These are phyloP conservation scores for Aspiorhynchus laticeps DNA, from an alignment of 2,113 vertebrate genomes.

Conservation along the genomic window DNA sequence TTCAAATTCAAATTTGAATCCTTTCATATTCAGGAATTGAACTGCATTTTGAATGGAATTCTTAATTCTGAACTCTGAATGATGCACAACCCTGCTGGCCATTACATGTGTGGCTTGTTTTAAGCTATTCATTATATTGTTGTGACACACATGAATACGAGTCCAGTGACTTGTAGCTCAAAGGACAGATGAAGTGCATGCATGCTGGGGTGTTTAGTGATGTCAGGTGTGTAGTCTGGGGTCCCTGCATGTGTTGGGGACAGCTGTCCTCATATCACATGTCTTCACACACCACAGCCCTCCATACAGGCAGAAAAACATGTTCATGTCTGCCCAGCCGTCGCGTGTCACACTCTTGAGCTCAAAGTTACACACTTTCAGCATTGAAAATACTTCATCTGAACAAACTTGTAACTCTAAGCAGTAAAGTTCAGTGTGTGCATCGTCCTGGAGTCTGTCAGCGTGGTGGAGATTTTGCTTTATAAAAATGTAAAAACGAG, in stretches of 20 bases:
- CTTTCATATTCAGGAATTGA: not conserved
- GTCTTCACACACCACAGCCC: conserved; percentile 6
- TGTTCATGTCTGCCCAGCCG: not conserved
- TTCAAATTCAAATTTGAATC: not conserved
- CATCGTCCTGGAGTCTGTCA: not conserved
- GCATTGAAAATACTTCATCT: not conserved
- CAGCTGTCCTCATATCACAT: conserved; percentile 25
- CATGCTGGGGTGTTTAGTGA: not conserved
- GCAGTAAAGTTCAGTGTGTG: not conserved
- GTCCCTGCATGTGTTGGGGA: conserved; percentile 22
- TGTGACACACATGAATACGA: not conserved
- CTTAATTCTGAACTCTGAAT: not conserved
- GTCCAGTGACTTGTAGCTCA: not conserved
- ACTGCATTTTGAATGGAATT: not conserved
- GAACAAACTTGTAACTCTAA: not conserved
- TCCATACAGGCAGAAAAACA: not conserved
- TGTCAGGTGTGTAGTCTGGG: not conserved
- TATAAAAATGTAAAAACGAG: not conserved
- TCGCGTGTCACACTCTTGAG: too few species aligned
- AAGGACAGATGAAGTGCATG: not conserved
- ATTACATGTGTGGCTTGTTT: not conserved
- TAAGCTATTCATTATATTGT: too few species aligned
- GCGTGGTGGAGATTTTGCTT: not conserved
- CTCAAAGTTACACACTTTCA: not conserved
- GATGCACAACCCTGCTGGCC: not conserved